Evolutionary conservation across 2,888 invertebrate genomes (phyloP), one percentile per base, ranked within the genome.

Genomic region (Drosophila fulvimacula): DNA sequence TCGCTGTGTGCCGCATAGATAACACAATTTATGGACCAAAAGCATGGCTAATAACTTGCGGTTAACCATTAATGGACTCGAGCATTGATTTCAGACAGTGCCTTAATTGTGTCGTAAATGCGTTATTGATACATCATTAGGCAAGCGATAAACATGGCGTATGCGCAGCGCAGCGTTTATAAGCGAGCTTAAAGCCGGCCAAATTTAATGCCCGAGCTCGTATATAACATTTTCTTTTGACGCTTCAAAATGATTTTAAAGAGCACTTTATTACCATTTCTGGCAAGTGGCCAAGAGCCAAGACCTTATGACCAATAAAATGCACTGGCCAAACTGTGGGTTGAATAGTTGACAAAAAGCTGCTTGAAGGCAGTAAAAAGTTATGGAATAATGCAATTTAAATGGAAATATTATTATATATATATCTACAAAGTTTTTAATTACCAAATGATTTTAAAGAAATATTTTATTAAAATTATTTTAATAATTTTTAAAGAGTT

Each of bases 111-210:
- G 79, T 86, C 82, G 71, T 86, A 76, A 82, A 83, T 63, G 68
- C 65, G 82, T 84, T 83, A 83, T 81, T 79, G 84, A 83, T 83
- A 82, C 87, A 77, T 83, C 83, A 83, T 83, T 83, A 86, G 81
- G 69, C 87, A 75, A 32, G 73, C 75, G 79, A 75, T 79, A 79
- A 73, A 67, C 73, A 41, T 57, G 69, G 77, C 84, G 80, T 69
- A 83, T 83, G 52, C 83, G 69, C 73, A 67, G 52, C 83, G 69
- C 73, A 67, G 79, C 77, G 73, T 75, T 58, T 34, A n/a, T 7
- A 51, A 24, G 15, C n/a, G 10, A 73, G 46, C 70, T 83, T 81
- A 44, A 81, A 76, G 69, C 51, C 1, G 24, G 3, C 13, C 21
- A 7, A 62, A 49, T 52, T 64, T 36, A 60, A 72, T 42, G 41